These are phyloP conservation scores for Octopus sinensis DNA, from an alignment of 1,140 invertebrate species.

Conservation along the genomic window DNA sequence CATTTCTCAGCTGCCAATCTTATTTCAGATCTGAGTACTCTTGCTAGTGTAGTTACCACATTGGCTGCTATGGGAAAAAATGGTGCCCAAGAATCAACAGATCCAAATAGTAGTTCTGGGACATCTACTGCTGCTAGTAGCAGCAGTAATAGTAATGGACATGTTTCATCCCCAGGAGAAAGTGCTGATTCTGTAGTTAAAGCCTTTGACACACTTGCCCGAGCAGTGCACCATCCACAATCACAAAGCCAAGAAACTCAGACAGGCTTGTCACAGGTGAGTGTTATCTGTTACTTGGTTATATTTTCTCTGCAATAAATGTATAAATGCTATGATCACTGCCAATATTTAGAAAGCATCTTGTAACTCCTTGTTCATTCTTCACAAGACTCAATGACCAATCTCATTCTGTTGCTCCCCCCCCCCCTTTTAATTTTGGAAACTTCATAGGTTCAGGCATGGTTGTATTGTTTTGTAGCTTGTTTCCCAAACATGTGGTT, in stretches of 20 bases:
- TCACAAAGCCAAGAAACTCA: constrained; percentile 22
- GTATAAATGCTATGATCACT: no score
- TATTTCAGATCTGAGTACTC: constrained; percentile 58
- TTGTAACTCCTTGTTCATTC: no score
- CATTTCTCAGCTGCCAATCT: constrained; percentile 8
- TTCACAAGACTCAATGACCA: no score
- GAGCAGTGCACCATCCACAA: constrained; percentile 57
- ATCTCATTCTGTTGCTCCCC: no score
- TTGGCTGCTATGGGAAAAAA: constrained; percentile 62
- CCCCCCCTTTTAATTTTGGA: no score
- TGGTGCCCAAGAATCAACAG: constrained; percentile 59
- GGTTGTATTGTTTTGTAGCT: no score
- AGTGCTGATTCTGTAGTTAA: constrained; percentile 61
- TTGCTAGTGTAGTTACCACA: constrained; percentile 62
- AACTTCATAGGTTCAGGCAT: no score
- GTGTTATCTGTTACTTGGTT: no score
- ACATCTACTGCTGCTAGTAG: constrained; percentile 13
- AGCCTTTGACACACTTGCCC: constrained; percentile 74
- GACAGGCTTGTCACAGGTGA: constrained; percentile 22
- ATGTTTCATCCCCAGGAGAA: constrained; percentile 2
- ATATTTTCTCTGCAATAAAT: no score
- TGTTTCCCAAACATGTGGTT: no score
- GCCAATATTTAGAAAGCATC: no score
- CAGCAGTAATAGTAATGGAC: constrained; percentile 1
- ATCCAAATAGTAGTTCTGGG: constrained; percentile 53